phyloP scores from a whole-genome alignment of 2,888 invertebrate species.

The Proisotoma minuta region DNA sequence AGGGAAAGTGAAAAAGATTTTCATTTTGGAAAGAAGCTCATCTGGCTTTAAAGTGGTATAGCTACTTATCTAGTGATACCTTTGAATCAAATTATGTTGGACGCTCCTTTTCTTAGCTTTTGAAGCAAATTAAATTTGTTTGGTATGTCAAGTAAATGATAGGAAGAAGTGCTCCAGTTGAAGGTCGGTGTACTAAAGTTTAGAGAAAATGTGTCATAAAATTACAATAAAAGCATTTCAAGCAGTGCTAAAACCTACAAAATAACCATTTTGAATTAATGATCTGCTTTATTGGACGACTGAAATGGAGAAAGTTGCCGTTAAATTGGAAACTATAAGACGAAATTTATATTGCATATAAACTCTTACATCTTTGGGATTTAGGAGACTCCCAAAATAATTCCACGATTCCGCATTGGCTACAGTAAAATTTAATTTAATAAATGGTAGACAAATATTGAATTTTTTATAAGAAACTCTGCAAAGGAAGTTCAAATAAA shows the following conservation, averaged over 20 bases:
- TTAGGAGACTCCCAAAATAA: too few species aligned
- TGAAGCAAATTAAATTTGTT: constrained; percentile 10
- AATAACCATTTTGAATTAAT: constrained; percentile 13
- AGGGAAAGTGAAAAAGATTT: neutral
- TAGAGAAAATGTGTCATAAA: constrained; percentile 14
- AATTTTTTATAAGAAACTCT: too few species aligned
- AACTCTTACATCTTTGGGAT: too few species aligned
- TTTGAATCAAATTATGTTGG: too few species aligned
- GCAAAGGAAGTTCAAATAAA: too few species aligned
- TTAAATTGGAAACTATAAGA: constrained; percentile 4
- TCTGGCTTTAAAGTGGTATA: too few species aligned
- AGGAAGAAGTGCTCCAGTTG: constrained; percentile 3
- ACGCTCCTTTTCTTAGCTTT: neutral
- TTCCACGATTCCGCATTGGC: too few species aligned
- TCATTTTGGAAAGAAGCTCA: neutral
- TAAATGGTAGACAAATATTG: too few species aligned
- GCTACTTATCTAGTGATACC: too few species aligned
- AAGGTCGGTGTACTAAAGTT: constrained; percentile 2
- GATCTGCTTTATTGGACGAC: constrained; percentile 8
- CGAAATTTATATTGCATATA: neutral
- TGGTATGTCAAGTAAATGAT: constrained; percentile 12
- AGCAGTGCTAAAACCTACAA: constrained; percentile 11
- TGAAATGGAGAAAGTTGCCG: constrained; percentile 11
- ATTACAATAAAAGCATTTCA: constrained; percentile 14
- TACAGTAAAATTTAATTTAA: too few species aligned